A percentile compares a stretch with the other conserved stretches of the same genome.
phyloP scores from a whole-genome alignment of 2,888 invertebrate genomes.

The Zygothrica quintamaculata region DNA sequence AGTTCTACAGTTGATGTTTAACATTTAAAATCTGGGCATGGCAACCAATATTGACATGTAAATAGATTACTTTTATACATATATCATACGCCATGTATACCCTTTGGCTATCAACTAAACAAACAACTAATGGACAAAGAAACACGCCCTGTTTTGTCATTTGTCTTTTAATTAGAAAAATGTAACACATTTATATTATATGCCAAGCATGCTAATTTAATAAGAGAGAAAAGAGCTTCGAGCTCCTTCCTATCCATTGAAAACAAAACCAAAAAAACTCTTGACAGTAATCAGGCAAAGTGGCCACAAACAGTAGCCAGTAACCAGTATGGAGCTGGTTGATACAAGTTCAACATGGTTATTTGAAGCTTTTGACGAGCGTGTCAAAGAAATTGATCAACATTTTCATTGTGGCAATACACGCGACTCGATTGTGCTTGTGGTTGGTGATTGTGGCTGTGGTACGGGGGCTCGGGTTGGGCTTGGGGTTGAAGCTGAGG shows the following conservation, averaged over 20 bases:
- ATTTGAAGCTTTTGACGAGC: slow-evolving; percentile 23
- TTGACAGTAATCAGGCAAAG: slow-evolving; percentile 29
- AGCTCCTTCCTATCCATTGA: no score
- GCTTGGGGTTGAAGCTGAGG: not conserved
- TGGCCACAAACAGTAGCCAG: slow-evolving; percentile 3
- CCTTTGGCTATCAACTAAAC: slow-evolving; percentile 10
- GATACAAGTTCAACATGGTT: not conserved
- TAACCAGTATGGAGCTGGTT: no score
- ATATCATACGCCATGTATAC: slow-evolving; percentile 41
- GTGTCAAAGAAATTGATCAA: slow-evolving; percentile 63
- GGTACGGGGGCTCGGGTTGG: not conserved
- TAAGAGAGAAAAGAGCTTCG: slow-evolving; percentile 12
- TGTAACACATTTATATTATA: slow-evolving; percentile 28
- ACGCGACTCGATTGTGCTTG: slow-evolving; percentile 63
- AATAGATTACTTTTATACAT: slow-evolving; percentile 16
- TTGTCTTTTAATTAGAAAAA: slow-evolving; percentile 65
- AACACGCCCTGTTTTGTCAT: slow-evolving; percentile 59
- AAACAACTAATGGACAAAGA: no score
- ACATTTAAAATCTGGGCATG: slow-evolving; percentile 2
- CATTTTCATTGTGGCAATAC: slow-evolving; percentile 61
- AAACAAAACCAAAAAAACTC: no score
- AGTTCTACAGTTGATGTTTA: slow-evolving; percentile 1
- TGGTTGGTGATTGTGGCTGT: no score
- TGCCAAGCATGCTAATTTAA: slow-evolving; percentile 58
- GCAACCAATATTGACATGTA: not conserved